Base-by-base conservation (phyloP, 2,888 invertebrate genomes). In the Hydrotaea cyrtoneurina region DNA sequence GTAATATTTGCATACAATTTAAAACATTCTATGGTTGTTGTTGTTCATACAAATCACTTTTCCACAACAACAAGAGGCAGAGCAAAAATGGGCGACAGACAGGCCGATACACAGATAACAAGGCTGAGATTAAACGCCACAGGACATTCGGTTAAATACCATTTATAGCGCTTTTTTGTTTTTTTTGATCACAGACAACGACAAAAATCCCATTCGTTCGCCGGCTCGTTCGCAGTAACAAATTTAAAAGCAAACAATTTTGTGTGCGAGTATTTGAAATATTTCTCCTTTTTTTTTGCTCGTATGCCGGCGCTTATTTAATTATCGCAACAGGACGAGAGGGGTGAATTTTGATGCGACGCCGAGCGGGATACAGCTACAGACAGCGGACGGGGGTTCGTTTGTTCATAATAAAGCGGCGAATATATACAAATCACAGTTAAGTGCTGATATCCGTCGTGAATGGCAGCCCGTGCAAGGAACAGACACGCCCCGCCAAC, bases 111-210 rank as follows among this genome's bases (percentile, higher is more conserved):
- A 62, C 8, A 43, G 74, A 85, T 85, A 85, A 85, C 69, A 53
- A 82, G 64, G 62, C 53, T 26, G 36, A 85, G 85, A 85, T 85
- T 82, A 79, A 82, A 77, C 85, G 79, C 85, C 77, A 73, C 85
- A 82, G 85, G 85, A 82, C 76, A 82, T 62, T 78, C 15, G 43
- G 21, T 15, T 46, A 69, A 75, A 80, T 55, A 21, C 7, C 66
- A 69, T 72, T 71, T 55, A 46, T 7, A 31, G 36, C 26, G 59
- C 55, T 55, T 21, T n/a, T n/a, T n/a, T n/a, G n/a, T n/a, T n/a
- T n/a, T n/a, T n/a, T 59, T 59, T 26, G 59, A 19, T 59, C 23
- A 13, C 13, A 23, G 13, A 55, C 23, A 59, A 59, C 23, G 23
- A 8, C 55, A 55, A 1, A n/a, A n/a, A n/a, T n/a, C n/a, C n/a